Conservation (phyloP, 2,888 invertebrate species). For the Thelaira solivaga region DNA sequence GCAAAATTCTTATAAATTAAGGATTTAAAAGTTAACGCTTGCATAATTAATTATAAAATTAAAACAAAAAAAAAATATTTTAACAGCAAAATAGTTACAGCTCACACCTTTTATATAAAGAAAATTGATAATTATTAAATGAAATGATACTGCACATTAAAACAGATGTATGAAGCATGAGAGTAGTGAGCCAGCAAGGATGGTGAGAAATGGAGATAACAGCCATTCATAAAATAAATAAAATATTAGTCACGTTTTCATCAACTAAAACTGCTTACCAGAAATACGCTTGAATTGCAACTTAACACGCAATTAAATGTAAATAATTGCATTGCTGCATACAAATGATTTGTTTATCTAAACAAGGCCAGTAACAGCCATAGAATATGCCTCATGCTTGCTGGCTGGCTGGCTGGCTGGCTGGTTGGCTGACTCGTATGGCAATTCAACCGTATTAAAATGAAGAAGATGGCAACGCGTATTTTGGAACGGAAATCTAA, state of each 20-base stretch:
- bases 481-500: conserved; percentile 22
- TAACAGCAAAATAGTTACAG: not conserved
- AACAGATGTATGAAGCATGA: not conserved
- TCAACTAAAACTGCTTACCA: conserved; percentile 36
- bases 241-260: conserved; percentile 57
- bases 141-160: conserved; percentile 11
- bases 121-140: conserved; percentile 20
- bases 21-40: conserved; percentile 45
- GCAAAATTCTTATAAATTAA: conserved; percentile 39
- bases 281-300: conserved; percentile 53
- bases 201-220: not conserved
- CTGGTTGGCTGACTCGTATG: no score
- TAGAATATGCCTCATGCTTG: not conserved
- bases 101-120: not conserved
- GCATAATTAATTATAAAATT: conserved; percentile 46
- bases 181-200: not conserved
- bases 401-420: no score
- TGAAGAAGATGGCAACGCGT: conserved; percentile 38
- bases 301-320: conserved; percentile 76
- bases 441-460: conserved; percentile 29
- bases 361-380: conserved; percentile 36
- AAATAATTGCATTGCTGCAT: conserved; percentile 75
- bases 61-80: not conserved
- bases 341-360: conserved; percentile 75
- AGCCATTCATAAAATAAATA: conserved; percentile 35